Base-by-base conservation (phyloP, 1,140 invertebrate genomes). In the Meloidogyne hapla region DNA sequence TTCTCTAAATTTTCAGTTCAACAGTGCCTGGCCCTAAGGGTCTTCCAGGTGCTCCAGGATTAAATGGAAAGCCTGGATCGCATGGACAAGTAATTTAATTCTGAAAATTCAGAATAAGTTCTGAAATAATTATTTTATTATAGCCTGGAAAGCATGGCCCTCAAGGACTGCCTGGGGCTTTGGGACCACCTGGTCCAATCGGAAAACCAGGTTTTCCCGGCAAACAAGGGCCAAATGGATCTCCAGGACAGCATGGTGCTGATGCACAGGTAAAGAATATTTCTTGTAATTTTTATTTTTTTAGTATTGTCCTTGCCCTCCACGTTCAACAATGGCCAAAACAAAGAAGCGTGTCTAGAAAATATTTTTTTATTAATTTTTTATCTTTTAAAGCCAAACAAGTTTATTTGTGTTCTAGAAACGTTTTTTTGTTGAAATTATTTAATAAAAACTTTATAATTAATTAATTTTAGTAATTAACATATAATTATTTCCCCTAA, bases 211-310 rank as follows among this genome's bases (percentile, higher is more conserved):
- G 78, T 28, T 56, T 26, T 33, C 40, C 48, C 9, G 78, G 78
- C 2, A 73, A n/a, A 66, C 56, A 75, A 23, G 78, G 78, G 38
- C 71, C 56, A 25, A 33, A 42, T 18, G 78, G 78, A 77, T 6
- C 70, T 21, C 73, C 56, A 65, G 78, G 78, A 61, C 77, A 48
- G 18, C 64, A 80, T 33, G 77, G 77, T 25, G 69, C 38, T 13
- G n/a, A 75, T 23, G 75, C 77, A 5, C 25, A 78, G 69, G 33
- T 23, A 33, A 48, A 23, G 13, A 75, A 28, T 78, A 73, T n/a
- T n/a, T n/a, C n/a, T 12, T 76, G 79, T 33, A 15, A 48, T 2
- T 56, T 56, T n/a, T n/a, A 48, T 15, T 15, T 4, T 56, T 56
- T 1, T 8, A 56, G 48, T 56, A 56, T 56, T 56, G 48, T 56